Conservation (phyloP, 2,113 vertebrate species). For the Ursus arctos region DNA sequence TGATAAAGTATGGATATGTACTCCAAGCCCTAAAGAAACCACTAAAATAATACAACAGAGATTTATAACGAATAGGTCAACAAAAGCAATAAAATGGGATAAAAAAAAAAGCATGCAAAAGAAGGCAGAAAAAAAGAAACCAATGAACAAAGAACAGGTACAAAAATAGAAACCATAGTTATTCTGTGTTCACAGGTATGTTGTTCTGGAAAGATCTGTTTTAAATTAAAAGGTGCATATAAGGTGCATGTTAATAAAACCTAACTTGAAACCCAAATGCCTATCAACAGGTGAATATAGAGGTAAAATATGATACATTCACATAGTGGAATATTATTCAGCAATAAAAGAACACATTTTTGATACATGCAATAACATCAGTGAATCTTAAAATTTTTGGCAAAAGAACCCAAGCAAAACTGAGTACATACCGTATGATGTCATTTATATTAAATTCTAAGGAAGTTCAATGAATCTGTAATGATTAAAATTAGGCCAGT, state of each 20-base stretch:
- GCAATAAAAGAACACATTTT: neutral
- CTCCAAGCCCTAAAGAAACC: neutral
- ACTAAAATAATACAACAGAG: neutral
- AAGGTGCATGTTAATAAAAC: neutral
- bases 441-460: neutral
- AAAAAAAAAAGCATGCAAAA: neutral
- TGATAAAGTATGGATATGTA: neutral
- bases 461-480: neutral
- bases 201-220: neutral
- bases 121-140: neutral
- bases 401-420: neutral
- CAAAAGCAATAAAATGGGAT: neutral
- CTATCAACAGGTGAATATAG: neutral
- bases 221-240: neutral
- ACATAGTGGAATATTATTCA: neutral
- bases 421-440: neutral
- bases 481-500: neutral
- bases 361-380: neutral
- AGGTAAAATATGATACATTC: neutral
- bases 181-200: neutral
- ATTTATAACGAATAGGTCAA: neutral
- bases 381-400: neutral
- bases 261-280: neutral
- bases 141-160: neutral
- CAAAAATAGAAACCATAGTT: neutral